Conservation (phyloP, 1,140 invertebrate genomes). For the Heliconius hewitsoni region DNA sequence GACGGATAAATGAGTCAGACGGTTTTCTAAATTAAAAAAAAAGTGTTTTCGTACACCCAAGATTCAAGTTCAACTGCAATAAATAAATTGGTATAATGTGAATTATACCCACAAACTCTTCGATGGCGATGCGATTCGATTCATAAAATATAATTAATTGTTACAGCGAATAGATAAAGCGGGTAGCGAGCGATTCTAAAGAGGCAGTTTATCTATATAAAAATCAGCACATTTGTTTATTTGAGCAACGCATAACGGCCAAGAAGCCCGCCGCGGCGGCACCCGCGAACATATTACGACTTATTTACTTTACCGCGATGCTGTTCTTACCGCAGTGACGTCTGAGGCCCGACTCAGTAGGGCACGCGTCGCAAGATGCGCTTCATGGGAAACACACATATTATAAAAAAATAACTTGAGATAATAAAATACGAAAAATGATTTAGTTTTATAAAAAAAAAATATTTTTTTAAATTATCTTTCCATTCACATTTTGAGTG, state of each 20-base stretch:
- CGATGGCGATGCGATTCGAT: slow-evolving; percentile 20
- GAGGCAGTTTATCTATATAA: slow-evolving; percentile 68
- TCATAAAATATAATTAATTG: slow-evolving; percentile 47
- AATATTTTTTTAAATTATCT: background rate
- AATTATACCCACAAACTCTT: slow-evolving; percentile 28
- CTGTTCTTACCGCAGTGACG: slow-evolving; percentile 67
- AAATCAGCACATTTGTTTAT: slow-evolving; percentile 72
- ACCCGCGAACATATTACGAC: slow-evolving; percentile 77
- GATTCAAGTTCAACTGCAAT: slow-evolving; percentile 12
- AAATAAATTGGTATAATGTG: slow-evolving; percentile 29
- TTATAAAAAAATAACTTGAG: background rate
- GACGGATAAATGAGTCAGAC: slow-evolving; percentile 21
- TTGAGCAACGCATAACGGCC: slow-evolving; percentile 48
- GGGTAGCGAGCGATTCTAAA: slow-evolving; percentile 46
- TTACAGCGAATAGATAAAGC: slow-evolving; percentile 48
- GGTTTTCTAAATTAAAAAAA: background rate
- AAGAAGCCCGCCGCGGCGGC: slow-evolving; percentile 61
- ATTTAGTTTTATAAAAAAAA: background rate
- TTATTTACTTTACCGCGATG: slow-evolving; percentile 76
- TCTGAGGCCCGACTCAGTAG: slow-evolving; percentile 58
- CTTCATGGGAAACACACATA: background rate
- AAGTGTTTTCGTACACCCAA: slow-evolving; percentile 3
- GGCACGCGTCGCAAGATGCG: background rate
- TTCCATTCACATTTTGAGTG: background rate
- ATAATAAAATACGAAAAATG: background rate